Base-by-base conservation (phyloP, 2,113 vertebrate genomes). In the Gorsachius goisagi region DNA sequence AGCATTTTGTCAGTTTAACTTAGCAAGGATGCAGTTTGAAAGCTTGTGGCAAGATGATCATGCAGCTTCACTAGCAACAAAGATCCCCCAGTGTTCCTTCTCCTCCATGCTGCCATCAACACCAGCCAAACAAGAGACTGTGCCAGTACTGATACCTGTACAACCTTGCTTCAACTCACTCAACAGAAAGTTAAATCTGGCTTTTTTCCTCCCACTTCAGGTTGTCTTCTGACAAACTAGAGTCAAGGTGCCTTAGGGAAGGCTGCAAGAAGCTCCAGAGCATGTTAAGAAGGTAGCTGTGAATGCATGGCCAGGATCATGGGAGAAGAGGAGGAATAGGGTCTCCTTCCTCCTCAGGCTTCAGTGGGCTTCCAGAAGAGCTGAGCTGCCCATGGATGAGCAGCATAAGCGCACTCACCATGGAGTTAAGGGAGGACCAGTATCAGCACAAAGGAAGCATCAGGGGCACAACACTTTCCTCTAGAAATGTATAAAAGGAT, bases 101-200 rank as follows among this genome's bases (percentile, higher is more conserved):
- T 63, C 49, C 32, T 45, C 47, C 35, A 9, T 30, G 50, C 14
- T 81, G 56, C 17, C 14, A 47, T 12, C 39, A 52, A 12, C 50
- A 58, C 21, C 21, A 81, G n/a, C 5, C 33, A 78, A 81, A 77
- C 24, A 58, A 60, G 49, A 45, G 18, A 39, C 8, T 0, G 0
- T 39, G 50, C 15, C 20, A 56, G 9, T 24, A 86, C 0, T 2
- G 1, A 66, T 33, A 33, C 9, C 49, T 3, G 1, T 35, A 30
- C 13, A 91, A 13, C 33, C 24, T 74, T 62, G 15, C 27, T 62
- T 74, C 52, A 81, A 71, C 15, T 78, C 64, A 71, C 24, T 66
- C 41, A 45, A 15, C 6, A 39, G 12, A 24, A 82, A 67, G 22
- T 10, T 76, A 35, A 37, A 50, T 19, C 71, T 83, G 18, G 4